These are phyloP conservation scores for Limnephilus lunatus DNA, from an alignment of 2,888 invertebrate species.

Conservation along the genomic window DNA sequence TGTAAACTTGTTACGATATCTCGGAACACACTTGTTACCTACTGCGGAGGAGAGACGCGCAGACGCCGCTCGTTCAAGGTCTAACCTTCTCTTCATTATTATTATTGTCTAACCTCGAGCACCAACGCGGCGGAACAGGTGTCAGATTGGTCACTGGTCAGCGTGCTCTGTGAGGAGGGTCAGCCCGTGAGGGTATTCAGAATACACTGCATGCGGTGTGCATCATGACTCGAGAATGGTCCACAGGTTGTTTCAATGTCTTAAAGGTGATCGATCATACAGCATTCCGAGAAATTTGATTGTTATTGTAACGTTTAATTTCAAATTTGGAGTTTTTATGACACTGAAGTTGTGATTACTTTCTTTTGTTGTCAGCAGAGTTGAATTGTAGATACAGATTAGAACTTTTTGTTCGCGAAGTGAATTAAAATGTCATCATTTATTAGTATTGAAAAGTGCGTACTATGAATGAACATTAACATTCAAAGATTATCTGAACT, in stretches of 20 bases:
- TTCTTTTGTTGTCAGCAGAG: not conserved
- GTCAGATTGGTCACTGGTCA: constrained; percentile 9
- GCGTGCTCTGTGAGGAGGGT: not conserved
- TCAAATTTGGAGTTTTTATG: not conserved
- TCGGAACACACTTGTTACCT: constrained; percentile 38
- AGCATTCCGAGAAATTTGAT: not conserved
- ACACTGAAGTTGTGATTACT: not conserved
- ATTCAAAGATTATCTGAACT: too few relatives aligned
- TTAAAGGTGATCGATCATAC: not conserved
- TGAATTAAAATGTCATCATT: not conserved
- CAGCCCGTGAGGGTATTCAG: not conserved
- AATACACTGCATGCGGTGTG: not conserved
- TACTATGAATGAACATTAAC: too few relatives aligned
- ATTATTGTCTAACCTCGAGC: constrained; percentile 22
- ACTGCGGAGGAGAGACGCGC: constrained; percentile 32
- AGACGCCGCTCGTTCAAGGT: constrained; percentile 41
- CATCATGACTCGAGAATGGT: not conserved
- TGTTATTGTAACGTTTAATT: not conserved
- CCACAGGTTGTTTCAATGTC: not conserved
- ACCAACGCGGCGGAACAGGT: constrained; percentile 9
- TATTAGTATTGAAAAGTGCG: too few relatives aligned
- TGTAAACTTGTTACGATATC: not conserved
- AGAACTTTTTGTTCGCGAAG: not conserved
- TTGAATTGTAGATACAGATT: not conserved
- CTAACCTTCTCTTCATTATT: constrained; percentile 18